These are phyloP conservation scores for Psammodynastes pulverulentus DNA, from an alignment of 2,113 vertebrate genomes.

Conservation along the genomic window DNA sequence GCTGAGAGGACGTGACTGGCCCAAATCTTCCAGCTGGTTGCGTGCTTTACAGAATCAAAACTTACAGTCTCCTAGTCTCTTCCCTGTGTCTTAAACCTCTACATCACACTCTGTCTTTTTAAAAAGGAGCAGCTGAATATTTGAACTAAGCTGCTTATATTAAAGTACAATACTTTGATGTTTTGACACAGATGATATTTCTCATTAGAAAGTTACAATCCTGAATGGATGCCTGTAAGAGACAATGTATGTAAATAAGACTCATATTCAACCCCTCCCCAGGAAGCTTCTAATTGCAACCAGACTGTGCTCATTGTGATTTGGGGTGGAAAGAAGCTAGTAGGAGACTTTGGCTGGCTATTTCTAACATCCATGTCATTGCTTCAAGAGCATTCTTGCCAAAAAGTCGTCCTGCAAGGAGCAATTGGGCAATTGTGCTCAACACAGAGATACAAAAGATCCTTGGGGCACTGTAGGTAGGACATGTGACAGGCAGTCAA, in stretches of 20 bases:
- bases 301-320: not conserved
- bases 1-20: not conserved
- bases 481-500: slow-evolving; percentile 45
- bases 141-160: not conserved
- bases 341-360: not conserved
- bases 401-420: not conserved
- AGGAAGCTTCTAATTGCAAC: not conserved
- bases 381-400: not conserved
- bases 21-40: not conserved
- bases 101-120: not conserved
- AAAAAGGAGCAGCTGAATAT: not conserved
- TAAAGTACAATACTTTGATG: not conserved
- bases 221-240: not conserved
- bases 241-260: not conserved
- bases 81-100: not conserved
- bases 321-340: not conserved
- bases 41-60: not conserved
- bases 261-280: not conserved
- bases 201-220: not conserved
- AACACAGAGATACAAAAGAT: slow-evolving; percentile 42
- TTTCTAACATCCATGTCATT: not conserved
- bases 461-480: slow-evolving; percentile 48
- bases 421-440: not conserved
- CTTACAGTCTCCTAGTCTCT: not conserved
- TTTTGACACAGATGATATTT: not conserved